Conservation (phyloP, 2,797 vertebrate species). For the Lithobates sylvaticus region DNA sequence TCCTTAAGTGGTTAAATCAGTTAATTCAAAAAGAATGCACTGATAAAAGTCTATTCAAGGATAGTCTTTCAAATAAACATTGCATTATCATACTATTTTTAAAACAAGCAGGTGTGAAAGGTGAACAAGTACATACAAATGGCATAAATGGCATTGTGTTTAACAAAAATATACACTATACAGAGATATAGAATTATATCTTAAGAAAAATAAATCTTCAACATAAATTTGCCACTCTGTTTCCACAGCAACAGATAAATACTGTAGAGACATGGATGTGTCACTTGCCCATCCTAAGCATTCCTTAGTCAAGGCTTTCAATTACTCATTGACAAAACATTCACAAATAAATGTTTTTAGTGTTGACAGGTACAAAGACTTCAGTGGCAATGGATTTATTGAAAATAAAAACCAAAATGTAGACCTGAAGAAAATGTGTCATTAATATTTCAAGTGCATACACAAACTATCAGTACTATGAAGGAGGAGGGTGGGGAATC, state of each 20-base stretch:
- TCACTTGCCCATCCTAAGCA: background rate
- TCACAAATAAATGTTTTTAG: background rate
- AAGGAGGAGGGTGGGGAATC: no score
- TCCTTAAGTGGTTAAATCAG: no score
- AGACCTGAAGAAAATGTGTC: background rate
- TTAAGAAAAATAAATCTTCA: background rate
- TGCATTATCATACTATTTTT: background rate
- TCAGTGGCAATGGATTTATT: background rate
- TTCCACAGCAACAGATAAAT: conserved; percentile 20
- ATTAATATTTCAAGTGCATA: background rate
- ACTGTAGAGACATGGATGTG: background rate
- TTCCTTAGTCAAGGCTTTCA: conserved; percentile 7
- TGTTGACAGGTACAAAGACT: conserved; percentile 3
- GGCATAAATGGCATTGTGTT: background rate
- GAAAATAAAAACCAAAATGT: background rate
- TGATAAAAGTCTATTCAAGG: background rate
- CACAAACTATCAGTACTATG: background rate
- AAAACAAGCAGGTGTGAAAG: background rate
- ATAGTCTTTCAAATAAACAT: background rate
- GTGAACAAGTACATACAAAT: background rate
- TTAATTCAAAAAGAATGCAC: background rate
- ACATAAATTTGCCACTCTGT: background rate
- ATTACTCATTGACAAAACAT: conserved; percentile 25
- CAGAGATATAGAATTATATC: background rate
- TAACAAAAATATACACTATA: background rate